These are phyloP conservation scores for Nymphalis urticae DNA, from an alignment of 2,888 invertebrate genomes.

Conservation along the genomic window DNA sequence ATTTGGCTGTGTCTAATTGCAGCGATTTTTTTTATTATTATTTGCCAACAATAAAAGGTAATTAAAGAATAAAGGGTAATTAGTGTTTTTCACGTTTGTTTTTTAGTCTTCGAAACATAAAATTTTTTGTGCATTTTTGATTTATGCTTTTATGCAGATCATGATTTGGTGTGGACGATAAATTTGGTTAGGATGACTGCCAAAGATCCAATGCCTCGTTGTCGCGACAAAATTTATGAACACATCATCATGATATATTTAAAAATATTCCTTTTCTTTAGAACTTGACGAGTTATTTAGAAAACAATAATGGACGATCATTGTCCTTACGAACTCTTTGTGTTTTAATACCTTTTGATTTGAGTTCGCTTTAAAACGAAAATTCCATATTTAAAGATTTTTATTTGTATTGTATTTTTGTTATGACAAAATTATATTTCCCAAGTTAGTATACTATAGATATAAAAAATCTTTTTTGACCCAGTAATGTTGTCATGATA, in stretches of 20 bases:
- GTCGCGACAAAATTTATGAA: conserved; percentile 56
- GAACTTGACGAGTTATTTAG: conserved; percentile 55
- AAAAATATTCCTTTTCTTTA: conserved; percentile 43
- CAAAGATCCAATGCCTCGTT: conserved; percentile 48
- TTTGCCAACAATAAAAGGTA: conserved; percentile 50
- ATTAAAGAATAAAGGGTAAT: conserved; percentile 56
- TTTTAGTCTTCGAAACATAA: conserved; percentile 30
- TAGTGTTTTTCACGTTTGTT: conserved; percentile 54
- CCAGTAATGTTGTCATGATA: conserved; percentile 30
- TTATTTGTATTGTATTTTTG: conserved; percentile 17
- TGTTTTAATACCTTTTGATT: conserved; percentile 33
- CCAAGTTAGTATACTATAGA: not conserved
- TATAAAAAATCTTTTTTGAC: conserved; percentile 3
- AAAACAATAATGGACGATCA: conserved; percentile 39
- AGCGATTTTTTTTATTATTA: conserved; percentile 47
- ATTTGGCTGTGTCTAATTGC: conserved; percentile 62
- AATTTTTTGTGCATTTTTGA: conserved; percentile 49
- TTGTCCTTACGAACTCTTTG: conserved; percentile 50
- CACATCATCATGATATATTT: conserved; percentile 50
- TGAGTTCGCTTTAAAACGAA: conserved; percentile 33
- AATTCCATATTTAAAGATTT: conserved; percentile 31
- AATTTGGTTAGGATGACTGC: conserved; percentile 48
- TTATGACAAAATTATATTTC: conserved; percentile 8
- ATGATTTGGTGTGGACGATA: conserved; percentile 49
- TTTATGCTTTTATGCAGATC: conserved; percentile 54